phyloP scores from a whole-genome alignment of 1,140 invertebrate genomes.

The Brachionus koreanus region DNA sequence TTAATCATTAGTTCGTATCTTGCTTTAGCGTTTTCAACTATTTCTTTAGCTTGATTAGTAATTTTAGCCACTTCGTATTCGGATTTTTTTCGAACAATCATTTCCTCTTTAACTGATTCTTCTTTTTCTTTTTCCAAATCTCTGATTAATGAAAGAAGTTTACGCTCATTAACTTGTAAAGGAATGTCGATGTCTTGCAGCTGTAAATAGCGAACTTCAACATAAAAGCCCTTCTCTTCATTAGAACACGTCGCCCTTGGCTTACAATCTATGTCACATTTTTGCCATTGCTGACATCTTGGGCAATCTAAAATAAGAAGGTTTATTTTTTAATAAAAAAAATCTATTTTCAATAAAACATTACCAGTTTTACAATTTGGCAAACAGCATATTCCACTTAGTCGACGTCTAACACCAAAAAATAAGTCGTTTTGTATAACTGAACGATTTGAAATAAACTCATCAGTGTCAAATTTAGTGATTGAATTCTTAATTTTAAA shows the following conservation, averaged over 20 bases:
- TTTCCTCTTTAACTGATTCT: conserved; percentile 49
- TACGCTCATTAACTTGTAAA: conserved; percentile 48
- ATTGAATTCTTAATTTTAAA: conserved; percentile 47
- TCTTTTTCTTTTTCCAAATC: conserved; percentile 50
- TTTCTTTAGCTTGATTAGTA: conserved; percentile 50
- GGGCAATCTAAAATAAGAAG: neutral
- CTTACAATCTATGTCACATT: conserved; percentile 49
- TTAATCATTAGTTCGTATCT: conserved; percentile 46
- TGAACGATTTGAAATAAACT: conserved; percentile 47
- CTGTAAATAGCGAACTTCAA: conserved; percentile 52
- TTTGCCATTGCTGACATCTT: conserved; percentile 37
- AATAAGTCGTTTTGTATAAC: conserved; percentile 48
- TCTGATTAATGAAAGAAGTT: conserved; percentile 49
- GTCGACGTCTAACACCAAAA: conserved; percentile 48
- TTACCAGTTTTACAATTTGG: conserved; percentile 41
- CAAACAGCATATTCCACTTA: neutral
- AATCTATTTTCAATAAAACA: neutral
- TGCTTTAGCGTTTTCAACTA: conserved; percentile 47
- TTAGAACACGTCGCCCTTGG: conserved; percentile 45
- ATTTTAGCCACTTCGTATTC: conserved; percentile 48
- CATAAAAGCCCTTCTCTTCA: conserved; percentile 51
- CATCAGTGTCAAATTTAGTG: conserved; percentile 48
- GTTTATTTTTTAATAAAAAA: neutral
- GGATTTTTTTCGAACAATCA: conserved; percentile 50
- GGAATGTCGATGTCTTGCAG: conserved; percentile 50